A percentile compares a stretch with the other conserved stretches of the same genome.
phyloP scores from a whole-genome alignment of 2,888 invertebrate genomes.

The Chironomus riparius region DNA sequence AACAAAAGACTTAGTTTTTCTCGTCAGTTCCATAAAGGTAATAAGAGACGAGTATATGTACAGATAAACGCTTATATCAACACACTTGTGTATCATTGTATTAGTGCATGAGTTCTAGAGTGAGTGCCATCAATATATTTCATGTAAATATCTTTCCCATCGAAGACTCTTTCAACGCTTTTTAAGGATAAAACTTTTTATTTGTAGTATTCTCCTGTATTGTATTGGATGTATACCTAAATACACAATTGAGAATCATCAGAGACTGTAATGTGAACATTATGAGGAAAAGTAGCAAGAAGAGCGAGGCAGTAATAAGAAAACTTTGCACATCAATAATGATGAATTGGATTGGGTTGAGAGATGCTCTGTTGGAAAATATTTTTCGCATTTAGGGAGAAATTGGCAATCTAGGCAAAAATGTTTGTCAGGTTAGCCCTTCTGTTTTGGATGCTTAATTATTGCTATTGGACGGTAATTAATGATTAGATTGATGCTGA shows the following conservation, averaged over 20 bases:
- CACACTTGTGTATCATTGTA: neutral
- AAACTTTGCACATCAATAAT: neutral
- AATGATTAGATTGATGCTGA: no score
- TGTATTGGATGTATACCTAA: neutral
- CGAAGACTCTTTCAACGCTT: neutral
- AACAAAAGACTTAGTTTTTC: neutral
- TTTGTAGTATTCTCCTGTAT: neutral
- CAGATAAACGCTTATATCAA: neutral
- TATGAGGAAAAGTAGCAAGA: neutral
- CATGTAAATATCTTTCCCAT: conserved; percentile 14
- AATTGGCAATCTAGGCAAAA: no score
- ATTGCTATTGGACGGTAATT: no score
- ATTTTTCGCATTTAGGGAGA: no score
- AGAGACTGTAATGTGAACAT: neutral
- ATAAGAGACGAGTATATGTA: neutral
- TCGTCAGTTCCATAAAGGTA: neutral
- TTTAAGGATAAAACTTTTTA: conserved; percentile 5
- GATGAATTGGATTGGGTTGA: neutral
- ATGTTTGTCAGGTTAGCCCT: no score
- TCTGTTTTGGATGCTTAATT: no score
- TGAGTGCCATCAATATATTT: conserved; percentile 21
- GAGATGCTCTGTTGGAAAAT: no score
- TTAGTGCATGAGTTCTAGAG: neutral
- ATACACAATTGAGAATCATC: conserved; percentile 5
- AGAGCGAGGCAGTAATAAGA: neutral